Base-by-base conservation (phyloP, 2,113 vertebrate genomes). In the Phyllopteryx taeniolatus region DNA sequence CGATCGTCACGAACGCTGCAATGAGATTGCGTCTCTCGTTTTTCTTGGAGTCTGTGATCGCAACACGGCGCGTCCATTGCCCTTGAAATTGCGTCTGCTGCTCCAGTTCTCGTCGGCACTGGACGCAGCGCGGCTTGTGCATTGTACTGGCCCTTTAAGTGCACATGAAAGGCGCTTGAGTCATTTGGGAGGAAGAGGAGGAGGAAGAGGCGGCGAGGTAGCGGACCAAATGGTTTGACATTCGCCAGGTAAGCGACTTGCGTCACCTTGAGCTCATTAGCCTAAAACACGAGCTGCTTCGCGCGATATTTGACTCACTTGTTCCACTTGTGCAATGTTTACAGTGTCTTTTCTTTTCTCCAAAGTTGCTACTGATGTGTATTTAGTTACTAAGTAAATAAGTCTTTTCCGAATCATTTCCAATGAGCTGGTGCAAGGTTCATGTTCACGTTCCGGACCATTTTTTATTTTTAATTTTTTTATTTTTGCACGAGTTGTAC, bases 121-220 rank as follows among this genome's bases (percentile, higher is more conserved):
- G 53, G n/a, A 54, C 53, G 53, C 53, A n/a, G 20, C 53, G 8
- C 63, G 1, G 53, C 53, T 54, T n/a, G 65, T 10, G 14, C 2
- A 19, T 19, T 67, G 76, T 19, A 22, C 84, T 56, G 53, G 4
- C 71, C 71, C 79, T 89, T 86, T 86, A 85, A 85, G 22, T 12
- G 35, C 14, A 9, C 68, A 81, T 89, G 62, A 88, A 78, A 81
- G 57, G 6, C 4, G 61, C 57, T 79, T 71, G 77, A 17, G 70
- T 76, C 68, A 86, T 73, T 13, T 73, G 65, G 77, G 74, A 76
- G 49, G 85, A 83, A 80, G 71, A 62, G 74, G 63, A 77, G 42
- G 42, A 62, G 46, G 53, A 19, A 33, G 59, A 19, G 31, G 22
- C 13, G 56, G 56, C 2, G 12, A 9, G 2, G 14, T 35, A 59